Evolutionary conservation across 1,140 invertebrate species (phyloP).

Genomic region (Aphelenchoides fujianensis): DNA sequence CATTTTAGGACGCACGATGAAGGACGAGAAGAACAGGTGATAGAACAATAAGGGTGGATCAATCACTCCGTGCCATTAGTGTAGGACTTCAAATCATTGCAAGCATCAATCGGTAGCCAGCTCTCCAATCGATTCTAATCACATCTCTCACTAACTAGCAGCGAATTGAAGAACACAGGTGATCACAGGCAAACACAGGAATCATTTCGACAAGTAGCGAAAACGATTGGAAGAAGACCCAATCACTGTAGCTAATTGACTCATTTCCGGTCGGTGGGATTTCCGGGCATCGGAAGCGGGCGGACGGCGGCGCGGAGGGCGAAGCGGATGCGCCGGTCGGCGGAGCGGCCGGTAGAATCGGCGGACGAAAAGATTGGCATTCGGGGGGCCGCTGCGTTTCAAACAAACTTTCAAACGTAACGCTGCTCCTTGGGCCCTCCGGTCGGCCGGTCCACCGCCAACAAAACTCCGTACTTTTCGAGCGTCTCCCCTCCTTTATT

Average conservation of each 20-base stretch:
- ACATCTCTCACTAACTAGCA: neutral
- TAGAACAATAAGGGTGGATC: neutral
- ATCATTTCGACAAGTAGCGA: too few species aligned
- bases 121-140: too few species aligned
- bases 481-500: neutral
- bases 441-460: too few species aligned
- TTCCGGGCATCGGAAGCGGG: too few species aligned
- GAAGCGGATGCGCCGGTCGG: too few species aligned
- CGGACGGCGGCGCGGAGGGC: neutral
- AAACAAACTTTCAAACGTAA: constrained; percentile 6
- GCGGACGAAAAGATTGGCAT: neutral
- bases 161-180: neutral
- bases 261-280: neutral
- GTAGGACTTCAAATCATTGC: too few species aligned
- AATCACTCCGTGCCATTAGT: too few species aligned
- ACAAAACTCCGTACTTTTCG: constrained; percentile 2
- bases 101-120: too few species aligned
- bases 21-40: too few species aligned
- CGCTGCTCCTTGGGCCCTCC: neutral
- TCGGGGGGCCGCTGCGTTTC: neutral
- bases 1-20: too few species aligned
- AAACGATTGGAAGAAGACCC: neutral
- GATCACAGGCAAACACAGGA: neutral
- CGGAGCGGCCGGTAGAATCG: constrained; percentile 1
- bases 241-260: too few species aligned